Base-by-base conservation (phyloP, 2,113 vertebrate genomes). In the Psettodes erumei region DNA sequence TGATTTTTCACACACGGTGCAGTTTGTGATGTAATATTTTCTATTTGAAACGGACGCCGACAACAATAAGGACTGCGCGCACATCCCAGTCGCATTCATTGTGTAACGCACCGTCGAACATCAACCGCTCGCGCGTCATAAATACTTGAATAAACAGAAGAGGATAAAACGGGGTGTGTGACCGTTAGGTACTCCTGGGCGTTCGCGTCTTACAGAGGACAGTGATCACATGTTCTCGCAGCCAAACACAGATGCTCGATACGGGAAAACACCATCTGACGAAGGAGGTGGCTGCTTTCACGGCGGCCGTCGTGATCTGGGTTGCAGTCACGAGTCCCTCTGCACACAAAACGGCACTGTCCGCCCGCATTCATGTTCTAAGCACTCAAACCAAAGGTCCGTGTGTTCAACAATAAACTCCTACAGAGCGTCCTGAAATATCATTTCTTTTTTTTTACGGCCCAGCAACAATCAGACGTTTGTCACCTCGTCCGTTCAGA, bases 81-180 rank as follows among this genome's bases (percentile, higher is more conserved):
- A 27, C 3, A 8, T 58, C 37, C 53, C 4, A 70, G 19, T 61
- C 12, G 23, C 30, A n/a, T 23, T 1, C 4, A 9, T 19, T 74
- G 42, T 21, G 54, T 47, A 42, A 45, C 23, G 59, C 43, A 43
- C 47, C 21, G 12, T 19, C 48, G 63, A 77, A 66, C 75, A 69
- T 43, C 15, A 79, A 77, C 60, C 69, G 77, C 75, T 23, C 6
- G 25, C 15, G n/a, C 5, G 42, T 37, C 47, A 73, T 16, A 16
- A 21, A 35, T 16, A 5, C 23, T 2, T 27, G 3, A 50, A 25
- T n/a, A n/a, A n/a, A 6, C 32, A 43, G 43, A 28, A 35, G 16
- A 40, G 10, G 8, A 54, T n/a, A 38, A 28, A 54, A 33, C 21
- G 16, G 2, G 27, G 43, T 37, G 6, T 0, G 0, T 61, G 21